Percentiles rank a stretch among this genome's conserved stretches.
Evolutionary conservation across 92 coral and sea anemone genomes (phyloP).

Genomic region (Pocillopora grandis): DNA sequence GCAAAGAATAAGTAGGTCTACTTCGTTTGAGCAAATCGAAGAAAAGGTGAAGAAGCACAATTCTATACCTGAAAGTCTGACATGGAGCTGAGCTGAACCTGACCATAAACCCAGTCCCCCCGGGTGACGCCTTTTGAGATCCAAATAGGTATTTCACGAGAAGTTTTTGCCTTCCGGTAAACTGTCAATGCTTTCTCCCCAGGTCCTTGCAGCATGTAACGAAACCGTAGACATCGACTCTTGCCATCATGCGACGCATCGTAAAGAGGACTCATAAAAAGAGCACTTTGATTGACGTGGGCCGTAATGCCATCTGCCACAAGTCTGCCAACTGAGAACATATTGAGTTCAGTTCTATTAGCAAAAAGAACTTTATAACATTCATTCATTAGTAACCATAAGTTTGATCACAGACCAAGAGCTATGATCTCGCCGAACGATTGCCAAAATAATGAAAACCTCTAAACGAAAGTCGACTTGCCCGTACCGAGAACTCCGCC

Average conservation of each 20-base stretch:
- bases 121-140: neutral
- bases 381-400: no score
- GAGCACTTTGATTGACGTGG: neutral
- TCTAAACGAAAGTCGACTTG: no score
- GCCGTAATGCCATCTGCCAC: conserved; percentile 6
- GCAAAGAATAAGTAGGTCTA: no score
- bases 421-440: no score
- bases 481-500: no score
- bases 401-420: no score
- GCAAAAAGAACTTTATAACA: no score
- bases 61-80: conserved; percentile 19
- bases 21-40: no score
- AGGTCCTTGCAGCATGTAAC: conserved; percentile 41
- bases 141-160: conserved; percentile 19
- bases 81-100: conserved; percentile 39
- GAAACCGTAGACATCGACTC: conserved; percentile 42
- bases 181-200: conserved; percentile 24
- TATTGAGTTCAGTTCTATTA: no score
- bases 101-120: conserved; percentile 32
- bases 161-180: conserved; percentile 19
- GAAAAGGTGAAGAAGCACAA: no score
- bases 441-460: no score
- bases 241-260: conserved; percentile 33
- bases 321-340: conserved; percentile 2
- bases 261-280: conserved; percentile 36